Conservation (phyloP, 2,888 invertebrate species). For the Sturmia bella region DNA sequence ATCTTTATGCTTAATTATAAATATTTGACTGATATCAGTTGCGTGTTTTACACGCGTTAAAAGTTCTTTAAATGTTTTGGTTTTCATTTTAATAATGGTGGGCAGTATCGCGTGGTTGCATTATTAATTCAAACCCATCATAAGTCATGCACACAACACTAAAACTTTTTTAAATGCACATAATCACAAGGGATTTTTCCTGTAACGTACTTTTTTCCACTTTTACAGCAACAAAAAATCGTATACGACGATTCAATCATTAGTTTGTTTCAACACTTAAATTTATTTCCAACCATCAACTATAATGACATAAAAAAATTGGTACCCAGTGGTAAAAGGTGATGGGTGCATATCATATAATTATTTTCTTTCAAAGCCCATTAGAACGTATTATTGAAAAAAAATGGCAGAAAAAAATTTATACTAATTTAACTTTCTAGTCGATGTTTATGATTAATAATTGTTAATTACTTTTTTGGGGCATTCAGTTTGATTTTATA, state of each 20-base stretch:
- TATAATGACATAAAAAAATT: background rate
- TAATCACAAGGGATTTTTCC: conserved; percentile 23
- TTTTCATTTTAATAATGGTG: conserved; percentile 51
- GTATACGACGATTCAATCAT: conserved; percentile 15
- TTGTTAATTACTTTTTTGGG: too few species aligned
- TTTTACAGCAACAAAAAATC: background rate
- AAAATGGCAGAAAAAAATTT: too few species aligned
- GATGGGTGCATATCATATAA: too few species aligned
- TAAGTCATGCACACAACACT: conserved; percentile 52
- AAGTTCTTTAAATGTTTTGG: conserved; percentile 22
- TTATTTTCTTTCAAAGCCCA: too few species aligned
- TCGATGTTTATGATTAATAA: too few species aligned
- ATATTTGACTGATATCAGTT: conserved; percentile 22
- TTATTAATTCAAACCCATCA: conserved; percentile 45
- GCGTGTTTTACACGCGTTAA: conserved; percentile 55
- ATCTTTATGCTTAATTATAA: conserved; percentile 12
- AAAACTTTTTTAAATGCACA: conserved; percentile 26
- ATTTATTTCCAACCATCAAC: background rate
- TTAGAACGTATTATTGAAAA: too few species aligned
- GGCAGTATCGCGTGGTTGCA: conserved; percentile 66
- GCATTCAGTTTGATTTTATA: too few species aligned
- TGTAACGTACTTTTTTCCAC: background rate
- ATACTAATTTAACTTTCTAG: background rate
- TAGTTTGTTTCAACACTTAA: conserved; percentile 8
- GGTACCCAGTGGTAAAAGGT: too few species aligned